phyloP scores from a whole-genome alignment of 2,888 invertebrate species.

The Euplexia lucipara region DNA sequence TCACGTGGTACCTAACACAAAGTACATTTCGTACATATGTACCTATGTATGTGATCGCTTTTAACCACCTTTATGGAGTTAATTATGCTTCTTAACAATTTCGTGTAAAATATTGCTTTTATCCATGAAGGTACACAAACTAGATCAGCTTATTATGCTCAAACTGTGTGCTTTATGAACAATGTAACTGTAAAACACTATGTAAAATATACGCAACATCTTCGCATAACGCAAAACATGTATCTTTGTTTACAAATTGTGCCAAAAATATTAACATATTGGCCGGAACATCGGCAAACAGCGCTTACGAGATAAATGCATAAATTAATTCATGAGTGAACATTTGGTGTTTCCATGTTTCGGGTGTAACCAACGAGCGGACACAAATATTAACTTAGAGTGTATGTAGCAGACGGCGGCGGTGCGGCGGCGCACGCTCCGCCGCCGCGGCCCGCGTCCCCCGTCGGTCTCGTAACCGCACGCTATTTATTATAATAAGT shows the following conservation, averaged over 20 bases:
- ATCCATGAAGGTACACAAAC: conserved; percentile 70
- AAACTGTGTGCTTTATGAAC: conserved; percentile 80
- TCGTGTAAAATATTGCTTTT: conserved; percentile 74
- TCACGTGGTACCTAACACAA: conserved; percentile 70
- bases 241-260: conserved; percentile 74
- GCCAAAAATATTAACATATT: conserved; percentile 81
- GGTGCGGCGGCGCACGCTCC: conserved; percentile 72
- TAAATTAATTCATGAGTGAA: conserved; percentile 62
- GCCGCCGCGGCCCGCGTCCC: conserved; percentile 78
- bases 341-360: conserved; percentile 87
- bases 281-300: conserved; percentile 87
- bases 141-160: conserved; percentile 82
- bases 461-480: conserved; percentile 84
- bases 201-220: conserved; percentile 82
- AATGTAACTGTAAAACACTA: conserved; percentile 81
- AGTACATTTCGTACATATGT: conserved; percentile 61
- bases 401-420: conserved; percentile 77
- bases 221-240: conserved; percentile 75
- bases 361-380: conserved; percentile 84
- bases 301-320: conserved; percentile 78
- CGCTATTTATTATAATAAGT: conserved; percentile 89
- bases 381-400: conserved; percentile 88
- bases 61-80: conserved; percentile 57
- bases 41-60: conserved; percentile 61
- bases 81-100: conserved; percentile 52